Conservation (phyloP, 2,888 invertebrate species). For the Drosophila falleni region DNA sequence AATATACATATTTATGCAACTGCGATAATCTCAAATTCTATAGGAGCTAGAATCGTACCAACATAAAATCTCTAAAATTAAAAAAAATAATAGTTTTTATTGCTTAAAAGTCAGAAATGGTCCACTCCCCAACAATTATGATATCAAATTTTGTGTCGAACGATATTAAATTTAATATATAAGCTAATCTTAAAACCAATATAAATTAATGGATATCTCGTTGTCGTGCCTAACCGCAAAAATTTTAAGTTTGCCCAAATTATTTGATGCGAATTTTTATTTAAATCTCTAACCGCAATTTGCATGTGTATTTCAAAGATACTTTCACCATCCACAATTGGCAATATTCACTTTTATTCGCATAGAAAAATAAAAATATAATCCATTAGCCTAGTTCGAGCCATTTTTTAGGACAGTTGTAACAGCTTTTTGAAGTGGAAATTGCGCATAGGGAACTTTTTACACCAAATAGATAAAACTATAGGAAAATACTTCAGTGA, state of each 20-base stretch:
- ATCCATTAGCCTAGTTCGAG: background rate
- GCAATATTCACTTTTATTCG: background rate
- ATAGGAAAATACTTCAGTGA: conserved; percentile 8
- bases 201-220: background rate
- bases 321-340: background rate
- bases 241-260: too few species aligned
- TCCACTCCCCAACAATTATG: too few species aligned
- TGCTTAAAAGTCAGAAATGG: too few species aligned
- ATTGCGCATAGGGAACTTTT: background rate
- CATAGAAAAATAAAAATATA: background rate
- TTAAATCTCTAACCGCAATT: background rate
- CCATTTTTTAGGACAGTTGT: background rate
- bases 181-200: too few species aligned
- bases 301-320: conserved; percentile 4
- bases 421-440: conserved; percentile 1
- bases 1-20: too few species aligned
- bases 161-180: too few species aligned
- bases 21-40: too few species aligned
- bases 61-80: too few species aligned
- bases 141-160: too few species aligned
- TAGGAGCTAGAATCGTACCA: too few species aligned
- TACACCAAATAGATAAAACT: conserved; percentile 1
- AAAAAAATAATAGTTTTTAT: too few species aligned
- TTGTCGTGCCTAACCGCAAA: background rate
- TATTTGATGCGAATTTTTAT: background rate